Conservation (phyloP, 2,888 invertebrate species). For the Melinaea marsaeus region DNA sequence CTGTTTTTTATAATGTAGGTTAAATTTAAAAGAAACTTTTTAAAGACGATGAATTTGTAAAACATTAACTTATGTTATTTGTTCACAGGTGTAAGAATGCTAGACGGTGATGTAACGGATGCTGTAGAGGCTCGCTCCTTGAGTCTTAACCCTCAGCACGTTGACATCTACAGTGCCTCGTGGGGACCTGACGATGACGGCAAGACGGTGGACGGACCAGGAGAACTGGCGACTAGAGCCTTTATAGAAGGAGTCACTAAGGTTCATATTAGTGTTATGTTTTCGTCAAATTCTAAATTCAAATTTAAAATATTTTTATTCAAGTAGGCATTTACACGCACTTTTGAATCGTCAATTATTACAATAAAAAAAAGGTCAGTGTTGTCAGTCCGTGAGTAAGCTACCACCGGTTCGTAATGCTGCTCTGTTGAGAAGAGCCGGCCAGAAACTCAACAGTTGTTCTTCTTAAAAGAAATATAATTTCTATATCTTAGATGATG, state of each 20-base stretch:
- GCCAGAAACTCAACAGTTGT: no score
- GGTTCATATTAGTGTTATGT: slow-evolving; percentile 61
- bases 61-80: background rate
- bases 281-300: no score
- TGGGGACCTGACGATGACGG: slow-evolving; percentile 99
- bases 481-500: no score
- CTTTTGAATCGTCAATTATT: no score
- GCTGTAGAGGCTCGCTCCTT: slow-evolving; percentile 98
- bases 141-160: slow-evolving; percentile 95
- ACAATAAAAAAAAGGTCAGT: no score
- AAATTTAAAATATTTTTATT: no score
- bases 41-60: background rate
- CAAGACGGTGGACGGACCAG: slow-evolving; percentile 98
- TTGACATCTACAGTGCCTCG: slow-evolving; percentile 98
- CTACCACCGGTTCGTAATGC: no score
- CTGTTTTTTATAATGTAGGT: background rate
- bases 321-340: no score
- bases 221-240: slow-evolving; percentile 94
- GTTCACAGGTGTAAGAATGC: slow-evolving; percentile 92
- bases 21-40: background rate
- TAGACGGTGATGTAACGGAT: slow-evolving; percentile 99
- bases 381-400: no score
- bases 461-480: no score
- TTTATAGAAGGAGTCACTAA: slow-evolving; percentile 97
- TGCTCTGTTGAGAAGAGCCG: no score